Evolutionary conservation across 2,113 vertebrate species (phyloP), one percentile per base, ranked within the genome.

Genomic region (Caracal caracal): DNA sequence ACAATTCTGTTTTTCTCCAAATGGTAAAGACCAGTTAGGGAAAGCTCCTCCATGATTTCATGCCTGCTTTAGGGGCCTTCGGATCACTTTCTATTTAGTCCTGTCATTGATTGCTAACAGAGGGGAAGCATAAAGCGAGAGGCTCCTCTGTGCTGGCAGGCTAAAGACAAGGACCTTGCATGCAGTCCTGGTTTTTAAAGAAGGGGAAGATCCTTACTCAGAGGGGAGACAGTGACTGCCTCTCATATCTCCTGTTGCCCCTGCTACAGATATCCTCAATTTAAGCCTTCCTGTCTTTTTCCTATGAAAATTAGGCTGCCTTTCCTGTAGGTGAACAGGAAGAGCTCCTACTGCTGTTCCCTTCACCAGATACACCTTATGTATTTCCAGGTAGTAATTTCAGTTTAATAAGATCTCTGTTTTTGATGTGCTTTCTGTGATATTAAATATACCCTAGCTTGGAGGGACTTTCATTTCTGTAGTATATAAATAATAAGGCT

Each of bases 281-380:
- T 13, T 66, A 37, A 40, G 28, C 22, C 68, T 59, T 43, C 37
- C 26, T 83, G 15, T 35, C 35, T 63, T 37, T 40, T 47, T 66
- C 28, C 8, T 28, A 0, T 51, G n/a, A 20, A 61, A 66, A 33
- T 47, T 37, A 37, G 66, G 6, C 16, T n/a, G 28, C 12, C 4
- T 76, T 82, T 51, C 15, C 61, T 30, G 1, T 33, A 17, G 28
- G 15, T 53, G 26, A 40, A 3, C 6, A 12, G 15, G 10, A 17
- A 13, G 47, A 15, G 1, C 0, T 2, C 26, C 13, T 3, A 13
- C 0, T 28, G 15, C 51, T 56, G 0, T 71, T 33, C 1, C 15
- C 53, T 15, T 78, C 35, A 47, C 6, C 16, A 88, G 75, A 93
- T 11, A 35, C 0, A 10, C 13, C 19, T 56, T 19, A 19, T 66